These are phyloP conservation scores for Tethea ocularis DNA, from an alignment of 2,888 invertebrate species.

Conservation along the genomic window DNA sequence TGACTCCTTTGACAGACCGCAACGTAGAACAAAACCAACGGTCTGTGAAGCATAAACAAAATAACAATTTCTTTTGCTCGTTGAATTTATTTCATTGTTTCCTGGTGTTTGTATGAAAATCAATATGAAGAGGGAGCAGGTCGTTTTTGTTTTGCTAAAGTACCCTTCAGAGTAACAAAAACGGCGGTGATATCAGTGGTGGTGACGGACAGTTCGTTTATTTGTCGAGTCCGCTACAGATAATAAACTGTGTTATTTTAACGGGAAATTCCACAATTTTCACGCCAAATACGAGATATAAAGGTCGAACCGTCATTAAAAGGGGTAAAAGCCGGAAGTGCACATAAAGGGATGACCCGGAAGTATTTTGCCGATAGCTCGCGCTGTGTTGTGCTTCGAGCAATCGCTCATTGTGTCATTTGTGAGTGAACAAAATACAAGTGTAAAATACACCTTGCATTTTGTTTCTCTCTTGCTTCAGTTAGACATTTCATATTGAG, in stretches of 20 bases:
- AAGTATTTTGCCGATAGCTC: slow-evolving; percentile 36
- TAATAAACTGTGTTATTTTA: slow-evolving; percentile 29
- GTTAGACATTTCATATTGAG: neutral
- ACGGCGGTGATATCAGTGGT: slow-evolving; percentile 27
- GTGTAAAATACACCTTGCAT: slow-evolving; percentile 15
- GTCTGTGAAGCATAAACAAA: slow-evolving; percentile 1
- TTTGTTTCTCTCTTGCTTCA: neutral
- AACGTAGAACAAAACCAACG: neutral
- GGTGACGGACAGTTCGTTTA: slow-evolving; percentile 26
- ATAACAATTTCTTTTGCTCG: neutral
- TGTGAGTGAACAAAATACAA: slow-evolving; percentile 20
- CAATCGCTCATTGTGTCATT: slow-evolving; percentile 26
- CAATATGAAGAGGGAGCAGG: slow-evolving; percentile 25
- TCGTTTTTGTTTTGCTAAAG: slow-evolving; percentile 1
- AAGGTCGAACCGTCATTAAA: slow-evolving; percentile 56
- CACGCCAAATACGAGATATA: slow-evolving; percentile 43
- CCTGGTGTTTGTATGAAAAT: slow-evolving; percentile 22
- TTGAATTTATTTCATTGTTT: slow-evolving; percentile 10
- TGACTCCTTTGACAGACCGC: neutral
- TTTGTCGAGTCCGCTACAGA: slow-evolving; percentile 24
- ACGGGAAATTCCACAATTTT: slow-evolving; percentile 41
- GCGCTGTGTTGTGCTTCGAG: slow-evolving; percentile 16
- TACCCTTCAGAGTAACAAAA: slow-evolving; percentile 24
- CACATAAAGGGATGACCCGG: slow-evolving; percentile 43
- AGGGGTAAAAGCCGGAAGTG: slow-evolving; percentile 48